Evolutionary conservation across 64 coral and sea anemone genomes (phyloP), one percentile per base, ranked within the genome.

Genomic region (Stichodactyla mertensii): DNA sequence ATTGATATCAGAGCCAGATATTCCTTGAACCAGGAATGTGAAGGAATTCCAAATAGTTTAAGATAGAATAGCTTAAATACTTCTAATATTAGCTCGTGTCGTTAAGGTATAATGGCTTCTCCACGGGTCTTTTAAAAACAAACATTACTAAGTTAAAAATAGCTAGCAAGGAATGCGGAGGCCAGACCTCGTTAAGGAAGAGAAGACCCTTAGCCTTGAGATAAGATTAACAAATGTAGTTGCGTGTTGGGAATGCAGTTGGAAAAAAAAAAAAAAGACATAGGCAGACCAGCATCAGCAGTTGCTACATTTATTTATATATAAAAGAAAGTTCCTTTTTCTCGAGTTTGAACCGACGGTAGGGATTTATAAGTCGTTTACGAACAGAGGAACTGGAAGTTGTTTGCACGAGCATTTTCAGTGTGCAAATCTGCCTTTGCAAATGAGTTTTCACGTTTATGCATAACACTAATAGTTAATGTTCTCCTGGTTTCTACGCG

Each of bases 121-220:
- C 69, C 11, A n/a, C 10, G 69, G 16, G 69, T 74, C 23, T 74
- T 74, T 74, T 45, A 45, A 45, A 74, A 74, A 31, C 69, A 74
- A 74, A 74, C 69, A 74, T 74, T 74, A 74, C 7, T 8, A 74
- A 27, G 69, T 31, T 74, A 74, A 74, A 74, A 74, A 74, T 74
- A 74, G 24, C 69, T 23, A 13, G 26, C 69, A 11, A 26, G 24
- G 69, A 74, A 74, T 74, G 69, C 36, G 11, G 69, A 31, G 16
- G 16, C 10, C 11, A 74, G 26, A 23, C 12, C 27, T 74, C 10
- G n/a, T 23, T 23, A 74, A 74, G 27, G 26, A 26, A 74, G 69
- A 31, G 22, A 58, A 74, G 24, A 31, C 69, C 69, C 24, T 74
- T 74, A 26, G 22, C n/a, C 69, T 74, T 31, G 7, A 74, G 69